These are phyloP conservation scores for Poeciliopsis infans DNA, from an alignment of 2,797 vertebrate genomes.

Conservation along the genomic window DNA sequence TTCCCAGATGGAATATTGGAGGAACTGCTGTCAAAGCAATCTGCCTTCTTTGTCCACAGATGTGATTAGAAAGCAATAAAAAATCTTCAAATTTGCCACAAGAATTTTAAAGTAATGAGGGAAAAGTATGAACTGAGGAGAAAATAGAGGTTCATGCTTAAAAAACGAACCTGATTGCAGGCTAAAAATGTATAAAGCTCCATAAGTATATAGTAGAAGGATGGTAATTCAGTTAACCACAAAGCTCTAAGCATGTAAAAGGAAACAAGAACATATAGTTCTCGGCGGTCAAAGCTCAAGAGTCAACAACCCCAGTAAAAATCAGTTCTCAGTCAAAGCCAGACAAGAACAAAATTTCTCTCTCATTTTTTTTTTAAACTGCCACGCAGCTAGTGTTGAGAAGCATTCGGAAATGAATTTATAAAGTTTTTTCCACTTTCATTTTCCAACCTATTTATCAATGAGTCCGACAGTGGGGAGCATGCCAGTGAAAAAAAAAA, in stretches of 20 bases:
- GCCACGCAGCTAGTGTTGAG: conserved; percentile 16
- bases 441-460: conserved; percentile 28
- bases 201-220: conserved; percentile 58
- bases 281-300: conserved; percentile 31
- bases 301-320: conserved; percentile 36
- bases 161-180: conserved; percentile 50
- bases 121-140: conserved; percentile 21
- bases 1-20: conserved; percentile 39
- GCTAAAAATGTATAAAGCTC: conserved; percentile 54
- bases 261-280: conserved; percentile 43
- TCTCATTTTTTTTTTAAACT: not conserved
- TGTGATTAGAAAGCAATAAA: conserved; percentile 75
- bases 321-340: conserved; percentile 41
- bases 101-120: conserved; percentile 27
- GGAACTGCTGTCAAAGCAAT: conserved; percentile 39
- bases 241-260: conserved; percentile 45
- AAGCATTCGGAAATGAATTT: conserved; percentile 13
- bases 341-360: not conserved
- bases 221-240: conserved; percentile 61
- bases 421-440: conserved; percentile 3
- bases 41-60: conserved; percentile 60
- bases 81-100: conserved; percentile 26
- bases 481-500: conserved; percentile 30
- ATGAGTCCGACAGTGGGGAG: conserved; percentile 19
- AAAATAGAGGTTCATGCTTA: conserved; percentile 12